Conservation (phyloP, 1,140 invertebrate species). For the Dendroctonus valens region DNA sequence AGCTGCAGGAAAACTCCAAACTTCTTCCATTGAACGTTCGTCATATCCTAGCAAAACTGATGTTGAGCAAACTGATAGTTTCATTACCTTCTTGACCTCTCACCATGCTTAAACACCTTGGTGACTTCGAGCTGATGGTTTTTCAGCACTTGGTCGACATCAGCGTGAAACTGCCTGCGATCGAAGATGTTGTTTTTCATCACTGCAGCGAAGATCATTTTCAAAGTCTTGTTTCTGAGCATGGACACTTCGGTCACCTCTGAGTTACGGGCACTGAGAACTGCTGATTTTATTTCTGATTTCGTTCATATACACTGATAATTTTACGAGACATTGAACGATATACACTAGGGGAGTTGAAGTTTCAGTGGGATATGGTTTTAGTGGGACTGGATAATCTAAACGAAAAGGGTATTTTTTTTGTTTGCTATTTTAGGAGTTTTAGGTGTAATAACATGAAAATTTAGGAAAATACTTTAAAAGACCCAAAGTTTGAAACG, state of each 20-base stretch:
- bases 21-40: conserved; percentile 65
- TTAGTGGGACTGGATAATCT: too few species aligned
- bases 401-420: too few species aligned
- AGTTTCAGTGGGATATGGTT: too few species aligned
- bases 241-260: conserved; percentile 4
- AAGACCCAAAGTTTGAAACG: too few species aligned
- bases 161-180: conserved; percentile 15
- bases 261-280: conserved; percentile 50
- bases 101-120: conserved; percentile 34
- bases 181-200: conserved; percentile 33
- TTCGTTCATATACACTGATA: not conserved
- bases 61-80: not conserved
- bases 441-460: too few species aligned
- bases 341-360: too few species aligned
- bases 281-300: conserved; percentile 22
- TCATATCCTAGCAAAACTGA: conserved; percentile 57
- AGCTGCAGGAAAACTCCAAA: conserved; percentile 82
- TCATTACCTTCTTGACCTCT: not conserved
- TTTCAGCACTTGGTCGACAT: conserved; percentile 23
- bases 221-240: conserved; percentile 22
- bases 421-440: too few species aligned
- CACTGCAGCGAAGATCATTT: conserved; percentile 46
- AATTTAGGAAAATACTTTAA: too few species aligned
- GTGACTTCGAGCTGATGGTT: conserved; percentile 30
- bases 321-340: too few species aligned